Conservation (phyloP, 2,888 invertebrate genomes). For the Cheilosia variabilis region DNA sequence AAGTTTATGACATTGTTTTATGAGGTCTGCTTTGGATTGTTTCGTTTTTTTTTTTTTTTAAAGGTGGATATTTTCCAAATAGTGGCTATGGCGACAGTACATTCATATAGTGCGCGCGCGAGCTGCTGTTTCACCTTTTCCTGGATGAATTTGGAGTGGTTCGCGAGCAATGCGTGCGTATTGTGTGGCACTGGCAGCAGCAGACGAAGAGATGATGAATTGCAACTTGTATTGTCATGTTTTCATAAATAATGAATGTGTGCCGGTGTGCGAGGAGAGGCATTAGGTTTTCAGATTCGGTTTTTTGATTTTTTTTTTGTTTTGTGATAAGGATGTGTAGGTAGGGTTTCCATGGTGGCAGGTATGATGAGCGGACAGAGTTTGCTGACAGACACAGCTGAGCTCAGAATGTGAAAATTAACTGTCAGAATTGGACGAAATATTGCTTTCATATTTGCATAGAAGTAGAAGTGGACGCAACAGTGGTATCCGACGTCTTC, state of each 20-base stretch:
- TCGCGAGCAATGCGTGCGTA: conserved; percentile 11
- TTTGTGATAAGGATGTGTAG: neutral
- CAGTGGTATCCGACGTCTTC: too few relatives aligned
- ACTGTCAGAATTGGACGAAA: too few relatives aligned
- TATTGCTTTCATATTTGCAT: too few relatives aligned
- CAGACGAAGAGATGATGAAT: conserved; percentile 55
- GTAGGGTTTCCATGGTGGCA: conserved; percentile 8
- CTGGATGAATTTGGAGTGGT: conserved; percentile 52
- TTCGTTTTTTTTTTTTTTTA: conserved; percentile 7
- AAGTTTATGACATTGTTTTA: conserved; percentile 76
- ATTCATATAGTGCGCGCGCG: conserved; percentile 46
- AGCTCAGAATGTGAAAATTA: too few relatives aligned
- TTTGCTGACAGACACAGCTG: too few relatives aligned
- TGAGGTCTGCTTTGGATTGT: conserved; percentile 74
- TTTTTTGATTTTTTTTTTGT: neutral
- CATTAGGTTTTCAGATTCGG: conserved; percentile 19
- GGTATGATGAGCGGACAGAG: too few relatives aligned
- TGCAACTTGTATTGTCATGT: conserved; percentile 69
- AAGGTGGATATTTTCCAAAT: conserved; percentile 44
- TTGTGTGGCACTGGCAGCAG: neutral
- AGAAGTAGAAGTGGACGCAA: too few relatives aligned
- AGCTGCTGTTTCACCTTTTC: conserved; percentile 29
- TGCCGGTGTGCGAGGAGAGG: conserved; percentile 6
- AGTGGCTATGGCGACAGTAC: conserved; percentile 45
- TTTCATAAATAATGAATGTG: conserved; percentile 40